These are phyloP conservation scores for Siphamia tubifer DNA, from an alignment of 2,113 vertebrate species.

Conservation along the genomic window DNA sequence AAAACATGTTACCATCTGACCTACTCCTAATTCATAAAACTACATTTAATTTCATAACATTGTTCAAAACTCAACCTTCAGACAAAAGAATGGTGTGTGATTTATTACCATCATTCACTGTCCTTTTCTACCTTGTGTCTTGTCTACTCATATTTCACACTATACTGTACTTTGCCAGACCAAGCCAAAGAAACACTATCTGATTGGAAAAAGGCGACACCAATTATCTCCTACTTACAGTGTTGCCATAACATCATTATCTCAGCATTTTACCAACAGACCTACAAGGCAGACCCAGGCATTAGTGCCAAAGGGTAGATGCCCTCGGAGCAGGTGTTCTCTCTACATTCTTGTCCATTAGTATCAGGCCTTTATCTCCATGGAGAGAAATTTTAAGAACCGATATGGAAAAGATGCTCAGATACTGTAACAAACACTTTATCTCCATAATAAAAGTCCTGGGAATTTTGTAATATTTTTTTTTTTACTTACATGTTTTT, in stretches of 20 bases:
- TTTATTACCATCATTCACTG: no score
- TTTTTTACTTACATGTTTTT: no score
- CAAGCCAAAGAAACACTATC: not conserved
- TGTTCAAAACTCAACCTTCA: no score
- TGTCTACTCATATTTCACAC: no score
- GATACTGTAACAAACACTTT: not conserved
- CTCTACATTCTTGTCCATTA: not conserved
- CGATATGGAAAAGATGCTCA: not conserved
- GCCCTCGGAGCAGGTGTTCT: not conserved
- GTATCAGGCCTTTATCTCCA: not conserved
- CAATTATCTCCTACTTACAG: constrained; percentile 14
- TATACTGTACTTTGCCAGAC: constrained; percentile 6
- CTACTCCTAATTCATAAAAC: not conserved
- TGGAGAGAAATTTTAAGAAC: not conserved
- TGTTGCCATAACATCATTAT: constrained; percentile 8
- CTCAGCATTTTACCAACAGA: not conserved
- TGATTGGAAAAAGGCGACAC: not conserved
- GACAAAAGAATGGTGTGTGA: no score
- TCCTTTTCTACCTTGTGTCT: no score
- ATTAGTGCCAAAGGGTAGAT: not conserved
- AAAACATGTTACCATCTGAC: not conserved
- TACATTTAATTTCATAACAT: not conserved
- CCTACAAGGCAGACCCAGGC: not conserved
- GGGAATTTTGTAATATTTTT: not conserved
- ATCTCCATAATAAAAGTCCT: not conserved